Evolutionary conservation across 92 coral and sea anemone species (phyloP).

Genomic region (Phenganax subtilis): DNA sequence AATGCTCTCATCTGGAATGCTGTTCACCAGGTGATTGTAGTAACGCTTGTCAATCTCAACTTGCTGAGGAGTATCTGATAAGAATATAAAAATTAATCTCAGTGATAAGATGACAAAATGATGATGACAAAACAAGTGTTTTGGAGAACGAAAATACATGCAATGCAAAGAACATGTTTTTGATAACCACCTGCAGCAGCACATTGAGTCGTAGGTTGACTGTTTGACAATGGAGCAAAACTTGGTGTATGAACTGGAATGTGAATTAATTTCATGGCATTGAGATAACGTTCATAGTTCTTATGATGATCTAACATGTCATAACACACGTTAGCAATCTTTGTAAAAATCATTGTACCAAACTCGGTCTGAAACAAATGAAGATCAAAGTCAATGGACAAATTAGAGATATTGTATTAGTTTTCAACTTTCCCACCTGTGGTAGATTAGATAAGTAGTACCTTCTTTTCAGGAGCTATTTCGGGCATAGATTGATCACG

Average conservation of each 20-base stretch:
- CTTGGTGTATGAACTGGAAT: slow-evolving; percentile 61
- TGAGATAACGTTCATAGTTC: slow-evolving; percentile 75
- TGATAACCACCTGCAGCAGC: too few relatives aligned
- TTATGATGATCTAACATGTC: slow-evolving; percentile 84
- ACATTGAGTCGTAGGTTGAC: background rate
- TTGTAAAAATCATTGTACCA: slow-evolving; percentile 90
- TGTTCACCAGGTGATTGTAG: slow-evolving; percentile 75
- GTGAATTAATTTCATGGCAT: slow-evolving; percentile 77
- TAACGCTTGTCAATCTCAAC: slow-evolving; percentile 75
- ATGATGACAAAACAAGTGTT: background rate
- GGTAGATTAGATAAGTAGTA: background rate
- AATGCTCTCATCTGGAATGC: slow-evolving; percentile 79
- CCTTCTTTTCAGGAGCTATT: slow-evolving; percentile 72
- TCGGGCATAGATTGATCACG: slow-evolving; percentile 59
- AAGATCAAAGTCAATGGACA: background rate
- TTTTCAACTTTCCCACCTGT: too few relatives aligned
- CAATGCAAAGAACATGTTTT: too few relatives aligned
- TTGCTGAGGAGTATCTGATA: slow-evolving; percentile 49
- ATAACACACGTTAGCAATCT: slow-evolving; percentile 86
- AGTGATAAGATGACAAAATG: too few relatives aligned
- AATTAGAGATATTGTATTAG: too few relatives aligned
- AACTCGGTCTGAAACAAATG: slow-evolving; percentile 64
- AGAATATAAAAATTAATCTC: background rate
- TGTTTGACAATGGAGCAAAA: background rate
- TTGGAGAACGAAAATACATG: background rate